phyloP scores from a whole-genome alignment of 2,888 invertebrate genomes.

The Mesoligia furuncula region DNA sequence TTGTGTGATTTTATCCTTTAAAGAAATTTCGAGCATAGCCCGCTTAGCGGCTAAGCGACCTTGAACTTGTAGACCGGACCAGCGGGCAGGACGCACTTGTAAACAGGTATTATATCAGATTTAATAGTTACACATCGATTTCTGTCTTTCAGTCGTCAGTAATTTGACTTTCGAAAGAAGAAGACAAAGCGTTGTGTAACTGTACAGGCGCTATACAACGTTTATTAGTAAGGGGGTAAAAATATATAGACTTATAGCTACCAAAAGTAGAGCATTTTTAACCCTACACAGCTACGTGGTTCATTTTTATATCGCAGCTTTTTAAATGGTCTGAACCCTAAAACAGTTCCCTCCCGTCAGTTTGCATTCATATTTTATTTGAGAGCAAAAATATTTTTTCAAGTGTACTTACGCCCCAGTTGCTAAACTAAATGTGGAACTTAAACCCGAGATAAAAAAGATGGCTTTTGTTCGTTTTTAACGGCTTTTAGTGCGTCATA shows the following conservation, averaged over 20 bases:
- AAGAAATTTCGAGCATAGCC: background rate
- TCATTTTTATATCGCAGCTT: background rate
- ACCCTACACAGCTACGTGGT: background rate
- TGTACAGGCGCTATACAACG: too few species aligned
- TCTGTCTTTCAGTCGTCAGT: too few species aligned
- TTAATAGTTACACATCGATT: too few species aligned
- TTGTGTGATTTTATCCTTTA: background rate
- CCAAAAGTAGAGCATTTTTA: background rate
- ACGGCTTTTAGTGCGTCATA: background rate
- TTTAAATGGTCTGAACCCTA: background rate
- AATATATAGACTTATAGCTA: too few species aligned
- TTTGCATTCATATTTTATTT: conserved; percentile 23
- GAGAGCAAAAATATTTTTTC: background rate
- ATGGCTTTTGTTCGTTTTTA: background rate
- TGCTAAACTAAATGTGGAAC: background rate
- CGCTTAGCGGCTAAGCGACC: background rate
- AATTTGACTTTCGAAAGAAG: too few species aligned
- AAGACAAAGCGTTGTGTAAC: too few species aligned
- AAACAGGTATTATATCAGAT: too few species aligned
- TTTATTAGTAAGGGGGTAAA: too few species aligned
- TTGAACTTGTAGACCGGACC: too few species aligned
- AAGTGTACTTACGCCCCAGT: background rate
- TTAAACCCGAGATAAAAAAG: background rate
- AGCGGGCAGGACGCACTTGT: too few species aligned
- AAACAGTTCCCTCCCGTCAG: background rate